phyloP scores from a whole-genome alignment of 2,888 invertebrate species.

The Pycnomerus fuliginosus region DNA sequence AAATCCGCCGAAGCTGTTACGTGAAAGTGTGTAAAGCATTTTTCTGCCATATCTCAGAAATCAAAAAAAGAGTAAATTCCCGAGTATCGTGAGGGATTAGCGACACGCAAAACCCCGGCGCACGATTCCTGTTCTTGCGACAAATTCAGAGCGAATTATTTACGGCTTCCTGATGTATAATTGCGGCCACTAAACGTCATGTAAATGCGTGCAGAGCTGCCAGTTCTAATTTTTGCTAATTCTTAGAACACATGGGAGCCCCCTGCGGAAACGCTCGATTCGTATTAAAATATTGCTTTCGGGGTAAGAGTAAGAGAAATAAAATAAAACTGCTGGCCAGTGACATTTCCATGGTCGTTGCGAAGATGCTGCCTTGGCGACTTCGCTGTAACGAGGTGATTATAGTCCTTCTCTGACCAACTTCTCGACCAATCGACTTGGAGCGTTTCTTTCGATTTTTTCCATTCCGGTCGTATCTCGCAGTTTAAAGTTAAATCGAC shows the following conservation, averaged over 20 bases:
- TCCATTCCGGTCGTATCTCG: too few species aligned
- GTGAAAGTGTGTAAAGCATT: too few species aligned
- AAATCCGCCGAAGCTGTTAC: too few species aligned
- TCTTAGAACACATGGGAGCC: slow-evolving; percentile 39
- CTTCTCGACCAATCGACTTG: slow-evolving; percentile 11
- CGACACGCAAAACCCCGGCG: slow-evolving; percentile 16
- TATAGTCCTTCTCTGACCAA: slow-evolving; percentile 12
- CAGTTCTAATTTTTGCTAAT: slow-evolving; percentile 44
- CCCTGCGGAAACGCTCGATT: too few species aligned
- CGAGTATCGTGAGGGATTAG: neutral
- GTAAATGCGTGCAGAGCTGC: slow-evolving; percentile 44
- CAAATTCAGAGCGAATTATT: slow-evolving; percentile 42
- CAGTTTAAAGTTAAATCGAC: slow-evolving; percentile 8
- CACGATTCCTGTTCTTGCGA: slow-evolving; percentile 30
- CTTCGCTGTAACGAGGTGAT: slow-evolving; percentile 19
- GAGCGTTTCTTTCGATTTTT: slow-evolving; percentile 13
- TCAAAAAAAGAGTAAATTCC: too few species aligned
- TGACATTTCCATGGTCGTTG: slow-evolving; percentile 21
- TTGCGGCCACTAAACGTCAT: slow-evolving; percentile 44
- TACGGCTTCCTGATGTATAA: slow-evolving; percentile 46
- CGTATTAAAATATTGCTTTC: too few species aligned
- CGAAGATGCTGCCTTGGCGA: slow-evolving; percentile 19
- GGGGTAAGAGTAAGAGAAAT: slow-evolving; percentile 14
- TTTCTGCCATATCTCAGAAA: too few species aligned
- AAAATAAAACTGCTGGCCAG: slow-evolving; percentile 20